These are phyloP conservation scores for Orgyia antiqua DNA, from an alignment of 2,888 invertebrate genomes.

Conservation along the genomic window DNA sequence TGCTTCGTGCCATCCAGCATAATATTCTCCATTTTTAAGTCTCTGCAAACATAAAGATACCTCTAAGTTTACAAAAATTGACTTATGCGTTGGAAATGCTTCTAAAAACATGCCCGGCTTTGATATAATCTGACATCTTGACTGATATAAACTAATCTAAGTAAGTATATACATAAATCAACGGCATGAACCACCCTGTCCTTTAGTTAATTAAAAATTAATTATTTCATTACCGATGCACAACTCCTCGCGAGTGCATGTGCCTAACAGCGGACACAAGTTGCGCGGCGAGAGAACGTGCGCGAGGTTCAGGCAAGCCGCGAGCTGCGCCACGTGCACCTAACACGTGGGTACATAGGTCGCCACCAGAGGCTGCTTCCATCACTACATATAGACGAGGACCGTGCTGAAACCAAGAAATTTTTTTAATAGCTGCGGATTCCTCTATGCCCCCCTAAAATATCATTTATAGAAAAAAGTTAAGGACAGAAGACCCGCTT, in stretches of 20 bases:
- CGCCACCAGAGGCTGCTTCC: constrained; percentile 85
- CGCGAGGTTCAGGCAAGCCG: constrained; percentile 42
- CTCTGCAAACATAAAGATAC: constrained; percentile 71
- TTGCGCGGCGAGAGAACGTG: constrained; percentile 50
- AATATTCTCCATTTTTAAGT: constrained; percentile 89
- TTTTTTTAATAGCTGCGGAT: too few species aligned
- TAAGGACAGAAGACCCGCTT: too few species aligned
- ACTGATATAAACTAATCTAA: too few species aligned
- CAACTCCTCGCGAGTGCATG: constrained; percentile 78
- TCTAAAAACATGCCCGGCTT: too few species aligned
- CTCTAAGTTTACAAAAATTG: too few species aligned
- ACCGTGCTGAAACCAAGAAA: constrained; percentile 79
- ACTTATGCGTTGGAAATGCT: too few species aligned
- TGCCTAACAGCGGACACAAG: constrained; percentile 77
- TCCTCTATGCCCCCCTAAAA: too few species aligned
- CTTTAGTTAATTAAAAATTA: too few species aligned
- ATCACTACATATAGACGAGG: constrained; percentile 85
- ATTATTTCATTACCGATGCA: constrained; percentile 51
- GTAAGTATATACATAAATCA: too few species aligned
- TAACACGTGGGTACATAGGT: constrained; percentile 83
- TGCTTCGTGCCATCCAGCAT: constrained; percentile 83
- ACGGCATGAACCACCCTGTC: too few species aligned
- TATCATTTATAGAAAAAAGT: too few species aligned
- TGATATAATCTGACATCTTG: too few species aligned
- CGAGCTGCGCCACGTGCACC: constrained; percentile 78